Conservation (phyloP, 2,888 invertebrate genomes). For the Buathra laborator region DNA sequence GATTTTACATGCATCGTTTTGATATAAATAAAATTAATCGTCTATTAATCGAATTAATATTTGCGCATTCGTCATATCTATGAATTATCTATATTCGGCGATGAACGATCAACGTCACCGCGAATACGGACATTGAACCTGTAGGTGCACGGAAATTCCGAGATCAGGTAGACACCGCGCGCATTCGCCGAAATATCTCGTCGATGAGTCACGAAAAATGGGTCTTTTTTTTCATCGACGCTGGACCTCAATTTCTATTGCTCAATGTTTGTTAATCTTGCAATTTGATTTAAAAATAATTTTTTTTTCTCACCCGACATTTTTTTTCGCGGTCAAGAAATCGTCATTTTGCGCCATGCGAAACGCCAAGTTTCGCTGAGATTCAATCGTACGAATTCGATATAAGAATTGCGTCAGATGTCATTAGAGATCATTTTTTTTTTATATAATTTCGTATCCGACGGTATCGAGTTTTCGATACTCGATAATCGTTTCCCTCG, state of each 20-base stretch:
- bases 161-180: slow-evolving; percentile 44
- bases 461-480: background rate
- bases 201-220: slow-evolving; percentile 74
- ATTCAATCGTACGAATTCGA: background rate
- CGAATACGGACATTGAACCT: slow-evolving; percentile 51
- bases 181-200: slow-evolving; percentile 67
- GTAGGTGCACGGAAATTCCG: slow-evolving; percentile 18
- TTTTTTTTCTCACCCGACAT: background rate
- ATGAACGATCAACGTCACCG: slow-evolving; percentile 26
- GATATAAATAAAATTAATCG: background rate
- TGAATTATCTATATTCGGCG: background rate
- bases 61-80: background rate
- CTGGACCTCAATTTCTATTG: slow-evolving; percentile 1
- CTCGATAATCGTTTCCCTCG: background rate
- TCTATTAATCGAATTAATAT: background rate
- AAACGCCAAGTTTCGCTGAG: background rate
- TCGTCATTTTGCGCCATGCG: background rate
- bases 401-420: background rate
- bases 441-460: background rate
- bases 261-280: slow-evolving; percentile 29
- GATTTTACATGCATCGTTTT: background rate
- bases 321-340: background rate
- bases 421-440: background rate
- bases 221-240: slow-evolving; percentile 62
- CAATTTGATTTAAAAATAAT: background rate